Percentiles rank a stretch among this genome's conserved stretches.
Evolutionary conservation across 2,888 invertebrate species (phyloP).

Genomic region (Apeira syringaria): DNA sequence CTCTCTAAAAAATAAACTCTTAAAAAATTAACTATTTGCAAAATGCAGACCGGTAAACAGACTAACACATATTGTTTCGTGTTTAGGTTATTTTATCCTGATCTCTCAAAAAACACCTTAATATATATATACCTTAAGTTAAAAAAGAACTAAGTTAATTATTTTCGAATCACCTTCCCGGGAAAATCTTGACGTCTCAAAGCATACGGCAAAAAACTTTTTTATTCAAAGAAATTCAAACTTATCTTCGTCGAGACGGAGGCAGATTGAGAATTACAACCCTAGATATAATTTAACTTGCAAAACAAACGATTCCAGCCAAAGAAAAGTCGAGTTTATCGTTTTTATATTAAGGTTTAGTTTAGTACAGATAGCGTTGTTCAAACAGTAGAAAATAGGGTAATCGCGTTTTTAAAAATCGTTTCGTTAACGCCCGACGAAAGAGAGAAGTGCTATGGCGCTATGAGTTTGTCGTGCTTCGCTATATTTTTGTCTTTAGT

Average conservation of each 20-base stretch:
- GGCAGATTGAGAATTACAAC: slow-evolving; percentile 44
- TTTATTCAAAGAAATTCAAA: slow-evolving; percentile 39
- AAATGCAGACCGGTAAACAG: no score
- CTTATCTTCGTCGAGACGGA: slow-evolving; percentile 33
- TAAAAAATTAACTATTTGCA: no score
- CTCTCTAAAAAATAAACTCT: no score
- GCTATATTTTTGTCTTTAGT: no score
- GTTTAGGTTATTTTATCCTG: no score
- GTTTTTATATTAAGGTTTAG: slow-evolving; percentile 5
- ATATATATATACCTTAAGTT: slow-evolving; percentile 1
- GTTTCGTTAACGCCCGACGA: no score
- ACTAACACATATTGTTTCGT: no score
- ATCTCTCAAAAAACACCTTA: neutral
- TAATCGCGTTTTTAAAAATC: slow-evolving; percentile 7
- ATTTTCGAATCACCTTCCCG: slow-evolving; percentile 11
- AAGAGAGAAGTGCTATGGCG: no score
- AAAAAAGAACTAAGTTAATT: slow-evolving; percentile 13
- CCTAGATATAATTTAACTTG: slow-evolving; percentile 41
- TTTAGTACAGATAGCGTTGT: slow-evolving; percentile 6
- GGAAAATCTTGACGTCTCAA: slow-evolving; percentile 12
- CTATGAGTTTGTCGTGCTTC: no score
- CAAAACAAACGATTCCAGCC: slow-evolving; percentile 32
- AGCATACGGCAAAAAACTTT: slow-evolving; percentile 27
- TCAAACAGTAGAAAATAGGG: slow-evolving; percentile 9
- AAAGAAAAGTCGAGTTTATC: slow-evolving; percentile 23